Evolutionary conservation across 2,113 vertebrate species (phyloP).

Genomic region (Triplophysa rosa): DNA sequence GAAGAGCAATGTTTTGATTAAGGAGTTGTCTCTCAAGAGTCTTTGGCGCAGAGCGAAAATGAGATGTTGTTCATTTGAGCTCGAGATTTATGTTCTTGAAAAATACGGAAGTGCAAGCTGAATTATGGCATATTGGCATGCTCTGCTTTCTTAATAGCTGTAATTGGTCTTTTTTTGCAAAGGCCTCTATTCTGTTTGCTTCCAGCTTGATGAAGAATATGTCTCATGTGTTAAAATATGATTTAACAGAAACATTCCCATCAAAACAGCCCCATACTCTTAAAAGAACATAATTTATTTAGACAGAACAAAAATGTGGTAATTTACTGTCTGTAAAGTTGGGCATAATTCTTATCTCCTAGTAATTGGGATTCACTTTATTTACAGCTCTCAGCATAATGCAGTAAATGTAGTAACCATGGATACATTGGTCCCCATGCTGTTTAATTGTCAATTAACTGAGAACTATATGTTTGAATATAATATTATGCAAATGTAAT

Average conservation of each 20-base stretch:
- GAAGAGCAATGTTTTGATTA: conserved; percentile 57
- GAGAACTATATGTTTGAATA: conserved; percentile 16
- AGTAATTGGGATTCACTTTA: conserved; percentile 31
- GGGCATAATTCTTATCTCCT: conserved; percentile 46
- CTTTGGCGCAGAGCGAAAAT: conserved; percentile 51
- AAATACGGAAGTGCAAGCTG: conserved; percentile 56
- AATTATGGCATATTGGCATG: conserved; percentile 60
- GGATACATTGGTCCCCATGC: conserved; percentile 24
- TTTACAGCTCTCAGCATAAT: conserved; percentile 18
- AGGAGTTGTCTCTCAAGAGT: conserved; percentile 57
- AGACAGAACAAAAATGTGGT: conserved; percentile 41
- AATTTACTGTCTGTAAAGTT: conserved; percentile 44
- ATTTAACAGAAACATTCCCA: conserved; percentile 53
- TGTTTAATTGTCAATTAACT: conserved; percentile 12
- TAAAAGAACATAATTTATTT: conserved; percentile 47
- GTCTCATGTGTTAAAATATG: conserved; percentile 53
- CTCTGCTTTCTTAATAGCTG: conserved; percentile 59
- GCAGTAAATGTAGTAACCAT: conserved; percentile 22
- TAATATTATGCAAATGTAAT: conserved; percentile 27
- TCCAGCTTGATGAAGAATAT: conserved; percentile 52
- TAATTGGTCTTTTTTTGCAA: conserved; percentile 55
- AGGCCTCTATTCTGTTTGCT: conserved; percentile 51
- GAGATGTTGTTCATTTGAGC: conserved; percentile 58
- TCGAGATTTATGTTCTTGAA: conserved; percentile 57
- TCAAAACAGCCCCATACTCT: conserved; percentile 41